Percentiles rank a stretch among this genome's conserved stretches.
These are phyloP conservation scores for Erythrocercus mccallii DNA, from an alignment of 2,113 vertebrate species.

Conservation along the genomic window DNA sequence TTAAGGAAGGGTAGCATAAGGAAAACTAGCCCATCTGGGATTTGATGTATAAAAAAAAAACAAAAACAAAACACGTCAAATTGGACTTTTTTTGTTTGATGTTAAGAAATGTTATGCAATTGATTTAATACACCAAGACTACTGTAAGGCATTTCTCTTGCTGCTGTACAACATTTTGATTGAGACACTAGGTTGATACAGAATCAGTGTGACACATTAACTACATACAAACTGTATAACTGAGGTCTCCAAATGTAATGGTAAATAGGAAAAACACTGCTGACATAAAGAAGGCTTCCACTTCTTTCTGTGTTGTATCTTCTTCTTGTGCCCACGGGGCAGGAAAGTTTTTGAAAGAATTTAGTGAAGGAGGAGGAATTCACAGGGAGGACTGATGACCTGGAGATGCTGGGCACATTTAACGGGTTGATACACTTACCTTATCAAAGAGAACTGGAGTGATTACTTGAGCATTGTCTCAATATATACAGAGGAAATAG, in stretches of 20 bases:
- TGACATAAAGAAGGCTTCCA: neutral
- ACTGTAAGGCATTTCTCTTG: neutral
- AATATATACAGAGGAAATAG: neutral
- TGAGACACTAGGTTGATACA: neutral
- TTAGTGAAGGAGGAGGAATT: neutral
- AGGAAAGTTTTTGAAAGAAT: neutral
- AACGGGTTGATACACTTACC: neutral
- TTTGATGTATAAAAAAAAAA: neutral
- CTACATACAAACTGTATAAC: neutral
- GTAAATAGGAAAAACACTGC: neutral
- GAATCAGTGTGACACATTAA: neutral
- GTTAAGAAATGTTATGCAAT: neutral
- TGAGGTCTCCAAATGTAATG: neutral
- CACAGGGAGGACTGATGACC: neutral
- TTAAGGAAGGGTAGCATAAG: neutral
- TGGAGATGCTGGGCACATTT: neutral
- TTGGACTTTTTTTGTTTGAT: neutral
- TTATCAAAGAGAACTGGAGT: neutral
- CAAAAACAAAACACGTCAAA: neutral
- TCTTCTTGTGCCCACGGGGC: neutral
- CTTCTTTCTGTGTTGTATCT: neutral
- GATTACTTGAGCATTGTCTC: neutral
- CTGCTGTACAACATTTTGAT: neutral
- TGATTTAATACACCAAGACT: neutral
- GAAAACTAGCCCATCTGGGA: neutral